A percentile compares a stretch with the other conserved stretches of the same genome.
Evolutionary conservation across 2,888 invertebrate species (phyloP).

Genomic region (Cryptocephalus primarius): DNA sequence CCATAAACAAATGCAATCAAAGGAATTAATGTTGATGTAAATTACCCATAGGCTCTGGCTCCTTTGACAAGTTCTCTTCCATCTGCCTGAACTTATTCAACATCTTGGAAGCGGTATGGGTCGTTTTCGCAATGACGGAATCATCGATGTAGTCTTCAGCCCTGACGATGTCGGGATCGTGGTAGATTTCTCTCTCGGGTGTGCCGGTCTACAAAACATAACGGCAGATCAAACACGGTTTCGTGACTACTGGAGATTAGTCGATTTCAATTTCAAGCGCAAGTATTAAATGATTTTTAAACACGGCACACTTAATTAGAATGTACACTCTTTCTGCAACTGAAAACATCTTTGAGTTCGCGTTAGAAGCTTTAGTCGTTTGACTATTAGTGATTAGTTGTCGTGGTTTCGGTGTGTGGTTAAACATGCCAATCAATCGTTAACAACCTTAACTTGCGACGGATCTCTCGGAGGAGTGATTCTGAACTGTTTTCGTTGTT

Average conservation of each 20-base stretch:
- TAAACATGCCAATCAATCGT: constrained; percentile 8
- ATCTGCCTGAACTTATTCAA: constrained; percentile 80
- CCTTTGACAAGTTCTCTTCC: constrained; percentile 57
- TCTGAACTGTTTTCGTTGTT: constrained; percentile 62
- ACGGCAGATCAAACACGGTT: background rate
- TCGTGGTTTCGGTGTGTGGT: background rate
- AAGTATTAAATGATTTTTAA: too few relatives aligned
- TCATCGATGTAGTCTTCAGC: constrained; percentile 46
- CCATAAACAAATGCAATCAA: too few relatives aligned
- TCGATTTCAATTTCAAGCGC: too few relatives aligned
- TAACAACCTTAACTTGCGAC: constrained; percentile 46
- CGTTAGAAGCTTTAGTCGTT: too few relatives aligned
- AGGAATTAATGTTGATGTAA: background rate
- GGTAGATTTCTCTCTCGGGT: constrained; percentile 61
- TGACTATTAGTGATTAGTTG: too few relatives aligned
- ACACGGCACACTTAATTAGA: too few relatives aligned
- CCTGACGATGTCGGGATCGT: constrained; percentile 62
- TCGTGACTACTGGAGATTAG: too few relatives aligned
- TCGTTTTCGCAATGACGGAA: constrained; percentile 41
- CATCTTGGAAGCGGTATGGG: constrained; percentile 77
- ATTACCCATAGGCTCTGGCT: constrained; percentile 34
- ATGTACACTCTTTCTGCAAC: too few relatives aligned
- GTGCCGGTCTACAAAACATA: constrained; percentile 43
- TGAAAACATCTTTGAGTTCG: too few relatives aligned
- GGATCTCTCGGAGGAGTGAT: constrained; percentile 83